Evolutionary conservation across 2,113 vertebrate species (phyloP).

Genomic region (Apus apus): DNA sequence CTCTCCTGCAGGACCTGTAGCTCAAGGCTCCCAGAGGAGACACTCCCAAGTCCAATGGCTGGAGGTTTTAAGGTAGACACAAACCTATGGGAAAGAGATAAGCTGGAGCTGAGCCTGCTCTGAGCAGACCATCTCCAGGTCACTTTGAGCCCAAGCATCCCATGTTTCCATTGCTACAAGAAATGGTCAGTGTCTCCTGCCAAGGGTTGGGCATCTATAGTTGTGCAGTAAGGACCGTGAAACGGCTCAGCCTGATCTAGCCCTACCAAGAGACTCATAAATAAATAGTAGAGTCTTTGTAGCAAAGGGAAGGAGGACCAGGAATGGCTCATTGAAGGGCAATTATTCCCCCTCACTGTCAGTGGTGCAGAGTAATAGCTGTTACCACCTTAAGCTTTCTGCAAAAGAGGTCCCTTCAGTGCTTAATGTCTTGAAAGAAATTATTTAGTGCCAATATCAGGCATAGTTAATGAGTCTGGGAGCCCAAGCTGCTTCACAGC

Average conservation of each 20-base stretch:
- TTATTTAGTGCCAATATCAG: not conserved
- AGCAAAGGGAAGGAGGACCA: not conserved
- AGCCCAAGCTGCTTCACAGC: not conserved
- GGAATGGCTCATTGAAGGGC: not conserved
- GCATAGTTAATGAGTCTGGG: not conserved
- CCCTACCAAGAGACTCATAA: not conserved
- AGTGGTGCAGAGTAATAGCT: not conserved
- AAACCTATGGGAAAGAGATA: not conserved
- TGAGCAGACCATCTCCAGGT: not conserved
- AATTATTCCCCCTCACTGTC: not conserved
- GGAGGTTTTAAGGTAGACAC: not conserved
- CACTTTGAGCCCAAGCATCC: not conserved
- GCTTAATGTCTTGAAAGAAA: not conserved
- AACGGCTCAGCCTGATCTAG: not conserved
- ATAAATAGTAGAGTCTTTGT: not conserved
- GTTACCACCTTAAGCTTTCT: not conserved
- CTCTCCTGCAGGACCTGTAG: not conserved
- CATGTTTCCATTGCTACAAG: not conserved
- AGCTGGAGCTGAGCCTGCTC: not conserved
- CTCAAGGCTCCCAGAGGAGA: not conserved
- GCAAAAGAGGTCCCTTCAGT: not conserved
- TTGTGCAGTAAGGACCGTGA: not conserved
- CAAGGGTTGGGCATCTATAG: not conserved
- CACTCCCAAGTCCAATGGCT: not conserved
- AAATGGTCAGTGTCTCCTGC: not conserved